Evolutionary conservation across 2,888 invertebrate genomes (phyloP).

Genomic region (Linnaemya tessellans): DNA sequence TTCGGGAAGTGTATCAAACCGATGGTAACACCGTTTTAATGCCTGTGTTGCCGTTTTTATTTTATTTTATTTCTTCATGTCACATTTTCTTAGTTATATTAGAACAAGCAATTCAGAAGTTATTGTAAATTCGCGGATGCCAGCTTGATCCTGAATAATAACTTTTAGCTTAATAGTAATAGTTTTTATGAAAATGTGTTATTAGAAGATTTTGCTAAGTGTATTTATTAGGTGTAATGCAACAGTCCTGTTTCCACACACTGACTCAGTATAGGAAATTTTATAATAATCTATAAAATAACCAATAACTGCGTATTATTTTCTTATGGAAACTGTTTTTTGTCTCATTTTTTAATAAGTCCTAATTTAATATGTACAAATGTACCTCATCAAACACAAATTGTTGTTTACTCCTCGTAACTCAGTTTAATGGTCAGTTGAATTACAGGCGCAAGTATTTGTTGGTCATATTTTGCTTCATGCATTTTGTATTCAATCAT

Average conservation of each 20-base stretch:
- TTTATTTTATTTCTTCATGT: too few relatives aligned
- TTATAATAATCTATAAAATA: conserved; percentile 49
- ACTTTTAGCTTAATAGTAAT: too few relatives aligned
- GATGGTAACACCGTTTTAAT: too few relatives aligned
- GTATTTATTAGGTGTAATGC: neutral
- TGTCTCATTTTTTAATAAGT: conserved; percentile 19
- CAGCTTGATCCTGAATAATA: too few relatives aligned
- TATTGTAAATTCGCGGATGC: too few relatives aligned
- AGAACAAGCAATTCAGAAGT: too few relatives aligned
- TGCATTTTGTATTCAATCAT: conserved; percentile 41
- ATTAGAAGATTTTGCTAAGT: neutral
- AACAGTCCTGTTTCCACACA: conserved; percentile 35
- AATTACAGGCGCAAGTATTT: neutral
- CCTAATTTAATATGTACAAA: conserved; percentile 71
- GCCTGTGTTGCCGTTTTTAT: too few relatives aligned
- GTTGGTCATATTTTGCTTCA: conserved; percentile 12
- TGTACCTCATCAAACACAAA: conserved; percentile 60
- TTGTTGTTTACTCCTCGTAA: conserved; percentile 70
- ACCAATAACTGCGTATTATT: conserved; percentile 49
- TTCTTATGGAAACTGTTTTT: conserved; percentile 22
- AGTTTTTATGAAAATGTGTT: too few relatives aligned
- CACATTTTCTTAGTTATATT: too few relatives aligned
- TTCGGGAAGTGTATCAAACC: too few relatives aligned
- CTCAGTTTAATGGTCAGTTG: conserved; percentile 53
- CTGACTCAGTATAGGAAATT: conserved; percentile 18